These are phyloP conservation scores for Machimus atricapillus DNA, from an alignment of 2,888 invertebrate genomes.

Conservation along the genomic window DNA sequence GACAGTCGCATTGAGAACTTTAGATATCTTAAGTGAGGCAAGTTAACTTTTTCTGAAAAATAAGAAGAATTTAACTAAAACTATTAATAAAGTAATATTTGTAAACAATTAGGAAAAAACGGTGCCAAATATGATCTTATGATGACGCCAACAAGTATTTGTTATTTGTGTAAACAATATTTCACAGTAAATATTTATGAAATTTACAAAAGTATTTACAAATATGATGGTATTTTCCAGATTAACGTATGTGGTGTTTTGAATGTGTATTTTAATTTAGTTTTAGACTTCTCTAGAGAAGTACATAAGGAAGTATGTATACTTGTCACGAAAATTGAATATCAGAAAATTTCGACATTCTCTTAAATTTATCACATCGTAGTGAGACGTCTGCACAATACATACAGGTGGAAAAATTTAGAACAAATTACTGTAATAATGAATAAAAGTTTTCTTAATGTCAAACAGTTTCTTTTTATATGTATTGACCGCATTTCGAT, in stretches of 20 bases:
- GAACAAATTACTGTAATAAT: background rate
- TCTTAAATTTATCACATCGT: background rate
- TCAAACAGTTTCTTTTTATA: background rate
- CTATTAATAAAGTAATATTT: conserved; percentile 11
- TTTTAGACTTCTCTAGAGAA: background rate
- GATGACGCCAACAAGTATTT: conserved; percentile 47
- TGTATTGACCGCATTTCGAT: background rate
- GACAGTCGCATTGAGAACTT: background rate
- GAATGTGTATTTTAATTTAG: conserved; percentile 10
- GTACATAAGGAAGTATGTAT: background rate
- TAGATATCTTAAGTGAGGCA: background rate
- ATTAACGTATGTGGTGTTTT: conserved; percentile 11
- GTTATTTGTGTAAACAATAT: conserved; percentile 38
- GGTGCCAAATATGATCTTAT: conserved; percentile 48
- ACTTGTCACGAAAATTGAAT: background rate
- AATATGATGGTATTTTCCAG: conserved; percentile 20
- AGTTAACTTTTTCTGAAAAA: background rate
- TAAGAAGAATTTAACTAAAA: background rate
- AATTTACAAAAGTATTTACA: conserved; percentile 25
- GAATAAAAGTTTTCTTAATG: background rate
- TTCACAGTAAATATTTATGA: background rate
- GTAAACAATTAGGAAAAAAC: conserved; percentile 50
- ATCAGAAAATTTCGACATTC: background rate
- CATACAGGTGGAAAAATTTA: background rate
- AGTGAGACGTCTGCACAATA: background rate